Percentiles rank a stretch among this genome's conserved stretches.
Conservation (phyloP, 2,797 vertebrate genomes). For the Smutsia gigantea region DNA sequence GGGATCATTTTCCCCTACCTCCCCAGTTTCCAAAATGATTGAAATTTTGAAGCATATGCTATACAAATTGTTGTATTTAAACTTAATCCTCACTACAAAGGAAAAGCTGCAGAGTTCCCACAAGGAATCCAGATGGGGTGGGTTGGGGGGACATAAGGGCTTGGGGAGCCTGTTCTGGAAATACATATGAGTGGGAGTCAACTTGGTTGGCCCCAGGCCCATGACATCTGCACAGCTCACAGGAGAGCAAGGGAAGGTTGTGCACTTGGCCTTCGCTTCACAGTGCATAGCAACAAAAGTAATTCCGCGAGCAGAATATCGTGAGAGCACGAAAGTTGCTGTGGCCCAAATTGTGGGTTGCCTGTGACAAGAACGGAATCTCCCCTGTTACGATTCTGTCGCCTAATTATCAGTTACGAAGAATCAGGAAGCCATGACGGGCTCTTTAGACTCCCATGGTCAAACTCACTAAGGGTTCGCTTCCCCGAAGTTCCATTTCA, state of each 20-base stretch:
- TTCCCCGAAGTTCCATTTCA: neutral
- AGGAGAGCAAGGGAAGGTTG: neutral
- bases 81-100: conserved; percentile 61
- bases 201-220: neutral
- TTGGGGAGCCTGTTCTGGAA: neutral
- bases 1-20: neutral
- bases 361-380: conserved; percentile 53
- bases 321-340: neutral
- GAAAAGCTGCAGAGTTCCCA: conserved; percentile 18
- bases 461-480: neutral
- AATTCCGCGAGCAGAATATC: neutral
- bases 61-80: conserved; percentile 70
- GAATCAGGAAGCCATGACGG: conserved; percentile 21
- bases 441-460: neutral
- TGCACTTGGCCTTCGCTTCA: neutral
- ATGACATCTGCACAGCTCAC: neutral
- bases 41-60: conserved; percentile 58
- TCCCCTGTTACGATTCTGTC: conserved; percentile 56
- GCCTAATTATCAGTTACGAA: conserved; percentile 52
- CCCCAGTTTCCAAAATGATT: conserved; percentile 26
- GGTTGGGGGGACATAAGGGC: neutral
- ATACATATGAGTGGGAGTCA: neutral
- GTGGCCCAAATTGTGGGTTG: conserved; percentile 6
- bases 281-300: neutral
- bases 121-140: conserved; percentile 67